A percentile compares a stretch with the other conserved stretches of the same genome.
Evolutionary conservation across 1,140 invertebrate genomes (phyloP).

Genomic region (Carposina sasakii): DNA sequence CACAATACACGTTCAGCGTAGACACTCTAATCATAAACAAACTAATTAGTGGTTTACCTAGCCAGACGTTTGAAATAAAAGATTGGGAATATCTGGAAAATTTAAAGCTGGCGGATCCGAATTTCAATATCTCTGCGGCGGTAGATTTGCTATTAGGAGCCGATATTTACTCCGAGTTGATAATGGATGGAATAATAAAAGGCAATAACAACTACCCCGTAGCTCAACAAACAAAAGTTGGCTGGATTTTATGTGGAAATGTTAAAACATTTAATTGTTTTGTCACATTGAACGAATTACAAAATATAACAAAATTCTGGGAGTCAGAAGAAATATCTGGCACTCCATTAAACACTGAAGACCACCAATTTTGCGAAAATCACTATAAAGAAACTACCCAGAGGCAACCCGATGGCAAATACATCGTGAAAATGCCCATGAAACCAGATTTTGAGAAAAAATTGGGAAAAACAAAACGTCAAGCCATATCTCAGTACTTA

Average conservation of each 20-base stretch:
- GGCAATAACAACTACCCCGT: constrained; percentile 7
- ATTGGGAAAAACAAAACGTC: constrained; percentile 1
- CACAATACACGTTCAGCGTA: constrained; percentile 6
- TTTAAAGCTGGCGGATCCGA: constrained; percentile 17
- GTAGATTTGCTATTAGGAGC: constrained; percentile 15
- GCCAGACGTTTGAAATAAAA: neutral
- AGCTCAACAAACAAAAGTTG: constrained; percentile 29
- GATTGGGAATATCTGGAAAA: constrained; percentile 4
- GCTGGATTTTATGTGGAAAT: constrained; percentile 26
- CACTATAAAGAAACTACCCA: neutral
- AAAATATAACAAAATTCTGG: constrained; percentile 7
- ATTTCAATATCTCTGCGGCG: constrained; percentile 8
- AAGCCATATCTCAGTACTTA: neutral
- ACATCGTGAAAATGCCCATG: neutral
- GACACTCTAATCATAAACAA: constrained; percentile 8
- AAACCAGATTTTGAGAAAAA: neutral
- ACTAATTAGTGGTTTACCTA: constrained; percentile 7
- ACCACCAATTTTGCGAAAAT: neutral
- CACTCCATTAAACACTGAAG: neutral
- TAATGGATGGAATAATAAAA: constrained; percentile 12
- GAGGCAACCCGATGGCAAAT: neutral
- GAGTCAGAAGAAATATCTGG: constrained; percentile 9
- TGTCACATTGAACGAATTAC: neutral
- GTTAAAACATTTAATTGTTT: constrained; percentile 1
- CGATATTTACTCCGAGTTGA: constrained; percentile 11